Evolutionary conservation across 2,888 invertebrate species (phyloP).

Genomic region (Ischnura elegans): DNA sequence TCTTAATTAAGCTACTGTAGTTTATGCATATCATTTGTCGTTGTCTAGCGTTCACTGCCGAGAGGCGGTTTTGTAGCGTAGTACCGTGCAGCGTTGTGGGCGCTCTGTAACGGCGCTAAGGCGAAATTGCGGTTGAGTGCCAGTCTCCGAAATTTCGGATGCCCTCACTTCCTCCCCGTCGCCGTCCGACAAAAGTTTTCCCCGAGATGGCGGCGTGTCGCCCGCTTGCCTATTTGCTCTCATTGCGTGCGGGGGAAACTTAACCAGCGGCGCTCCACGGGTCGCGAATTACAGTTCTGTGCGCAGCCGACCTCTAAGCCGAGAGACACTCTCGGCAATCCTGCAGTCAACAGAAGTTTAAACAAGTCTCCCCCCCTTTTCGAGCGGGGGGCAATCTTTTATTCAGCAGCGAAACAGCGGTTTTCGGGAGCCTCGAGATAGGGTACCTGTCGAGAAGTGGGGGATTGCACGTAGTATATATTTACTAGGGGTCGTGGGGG

Average conservation of each 20-base stretch:
- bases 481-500: no score
- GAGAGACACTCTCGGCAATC: no score
- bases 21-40: no score
- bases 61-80: no score
- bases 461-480: neutral
- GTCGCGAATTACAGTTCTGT: neutral
- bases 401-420: neutral
- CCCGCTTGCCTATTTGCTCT: neutral
- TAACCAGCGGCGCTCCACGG: neutral
- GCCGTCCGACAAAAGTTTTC: neutral
- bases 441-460: neutral
- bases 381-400: neutral
- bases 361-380: neutral
- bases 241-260: neutral
- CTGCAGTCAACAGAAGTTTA: neutral
- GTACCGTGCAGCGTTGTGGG: no score
- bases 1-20: no score
- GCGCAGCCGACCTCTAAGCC: neutral
- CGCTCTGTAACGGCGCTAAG: no score
- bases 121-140: neutral
- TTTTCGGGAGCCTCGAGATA: neutral
- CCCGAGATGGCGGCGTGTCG: neutral
- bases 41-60: no score
- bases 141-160: neutral
- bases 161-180: neutral